phyloP scores from a whole-genome alignment of 1,140 invertebrate species.

The Panagrolaimus sp. region DNA sequence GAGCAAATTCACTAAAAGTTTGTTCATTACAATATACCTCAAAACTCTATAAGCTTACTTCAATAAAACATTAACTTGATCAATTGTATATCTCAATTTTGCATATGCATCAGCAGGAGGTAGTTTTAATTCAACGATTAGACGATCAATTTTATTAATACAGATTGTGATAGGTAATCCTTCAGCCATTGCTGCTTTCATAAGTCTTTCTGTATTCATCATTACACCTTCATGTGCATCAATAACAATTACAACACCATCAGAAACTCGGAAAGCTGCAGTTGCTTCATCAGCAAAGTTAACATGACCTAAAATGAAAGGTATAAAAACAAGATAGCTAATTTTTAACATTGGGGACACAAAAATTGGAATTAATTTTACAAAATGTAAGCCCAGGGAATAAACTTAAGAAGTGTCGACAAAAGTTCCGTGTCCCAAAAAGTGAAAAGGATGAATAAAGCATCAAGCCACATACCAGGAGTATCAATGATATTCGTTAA shows the following conservation, averaged over 20 bases:
- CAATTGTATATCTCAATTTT: conserved; percentile 92
- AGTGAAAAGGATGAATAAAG: conserved; percentile 6
- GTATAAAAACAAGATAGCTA: too few relatives aligned
- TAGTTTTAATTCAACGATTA: conserved; percentile 91
- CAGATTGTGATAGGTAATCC: conserved; percentile 86
- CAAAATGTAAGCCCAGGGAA: too few relatives aligned
- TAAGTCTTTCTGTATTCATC: conserved; percentile 82
- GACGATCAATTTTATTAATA: conserved; percentile 94
- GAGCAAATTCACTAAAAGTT: conserved; percentile 70
- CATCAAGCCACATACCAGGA: conserved; percentile 69
- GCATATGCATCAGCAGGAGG: conserved; percentile 97
- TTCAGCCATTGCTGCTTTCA: conserved; percentile 90
- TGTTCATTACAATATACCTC: too few relatives aligned
- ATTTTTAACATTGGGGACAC: too few relatives aligned
- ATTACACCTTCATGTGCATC: conserved; percentile 92
- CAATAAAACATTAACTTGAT: conserved; percentile 88
- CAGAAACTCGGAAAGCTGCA: conserved; percentile 87
- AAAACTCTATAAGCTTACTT: conserved; percentile 68
- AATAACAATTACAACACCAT: conserved; percentile 92
- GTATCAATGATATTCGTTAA: conserved; percentile 94
- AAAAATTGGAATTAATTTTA: too few relatives aligned
- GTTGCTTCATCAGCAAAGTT: conserved; percentile 99
- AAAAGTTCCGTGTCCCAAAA: too few relatives aligned
- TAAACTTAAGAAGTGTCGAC: too few relatives aligned
- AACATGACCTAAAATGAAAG: conserved; percentile 80